Base-by-base conservation (phyloP, 2,888 invertebrate species). In the Trichopoda pennipes region DNA sequence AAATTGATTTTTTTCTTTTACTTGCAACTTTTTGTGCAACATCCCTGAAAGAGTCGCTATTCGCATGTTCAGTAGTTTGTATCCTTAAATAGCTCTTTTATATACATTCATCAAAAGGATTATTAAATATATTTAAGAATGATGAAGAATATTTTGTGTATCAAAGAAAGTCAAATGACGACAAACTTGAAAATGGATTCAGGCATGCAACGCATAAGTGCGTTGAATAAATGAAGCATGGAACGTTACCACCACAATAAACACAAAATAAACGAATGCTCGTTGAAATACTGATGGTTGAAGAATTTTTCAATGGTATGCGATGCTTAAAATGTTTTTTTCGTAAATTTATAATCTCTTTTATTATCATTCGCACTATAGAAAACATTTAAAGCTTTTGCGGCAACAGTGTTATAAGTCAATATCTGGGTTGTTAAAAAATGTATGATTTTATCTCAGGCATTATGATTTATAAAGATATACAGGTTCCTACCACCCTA, bases 1-100 rank as follows among this genome's bases (percentile, higher is more conserved):
- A 78, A 78, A 78, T 70, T 70, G 63, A 56, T 64, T 64, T 70
- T 32, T 53, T 32, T 70, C 56, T 38, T 56, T n/a, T 58, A 19
- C 56, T 28, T 28, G 10, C 51, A 51, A 10, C 44, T 9, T 42
- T 38, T 21, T 58, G 0, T 3, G 23, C 32, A 23, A 12, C 38
- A 19, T 21, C 16, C 0, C 2, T 49, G 44, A 6, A 19, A 8
- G n/a, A 16, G n/a, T n/a, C 4, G n/a, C 19, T 32, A 3, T 42
- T 47, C 17, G 3, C 49, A 58, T 38, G 23, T 60, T 56, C 64
- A 61, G 53, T 55, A 60, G 42, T 63, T 63, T 61, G 44, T 55
- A 69, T 61, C 42, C 23, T 70, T 56, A 77, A 63, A 63, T 63
- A 44, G 49, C 38, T 70, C 28, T 32, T n/a, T n/a, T 32, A 49